Evolutionary conservation across 92 coral and sea anemone genomes (phyloP), one percentile per base, ranked within the genome.

Genomic region (Hydrozoanthus gracilis): DNA sequence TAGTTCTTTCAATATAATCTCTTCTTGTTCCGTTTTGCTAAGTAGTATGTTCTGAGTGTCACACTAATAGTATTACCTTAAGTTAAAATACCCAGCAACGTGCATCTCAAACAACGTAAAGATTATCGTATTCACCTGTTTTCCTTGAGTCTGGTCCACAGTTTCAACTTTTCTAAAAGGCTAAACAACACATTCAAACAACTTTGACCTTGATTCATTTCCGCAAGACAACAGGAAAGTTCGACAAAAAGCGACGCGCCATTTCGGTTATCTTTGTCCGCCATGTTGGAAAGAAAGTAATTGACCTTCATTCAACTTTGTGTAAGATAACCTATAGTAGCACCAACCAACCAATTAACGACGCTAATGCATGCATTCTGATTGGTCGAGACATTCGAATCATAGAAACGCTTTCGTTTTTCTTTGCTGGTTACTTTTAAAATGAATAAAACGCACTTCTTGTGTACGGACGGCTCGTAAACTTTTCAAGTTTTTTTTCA

Each of bases 141-240:
- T n/a, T 78, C 72, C 72, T 80, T 67, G 4, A 47, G 71, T 79
- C 66, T 78, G 12, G 90, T 75, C 90, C 90, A 82, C 67, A 86
- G 20, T 70, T 93, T 93, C 15, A 93, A 83, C 65, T 86, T 71
- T 8, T 91, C 89, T 17, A 91, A 82, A 15, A 51, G 12, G 20
- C 44, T 50, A 58, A 70, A 80, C 11, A 76, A 6, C 51, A 71
- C 89, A 60, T n/a, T 84, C 94, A 91, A 91, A 15, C 60, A 9
- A 9, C 15, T 51, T 64, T 17, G 6, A 8, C 39, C 73, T 3
- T 3, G 48, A 14, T 62, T 16, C 35, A n/a, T 50, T 80, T 80
- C 73, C 5, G 17, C 16, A 46, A 80, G 45, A 18, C 2, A 80
- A 47, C 14, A 10, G 73, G 60, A 48, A 65, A 80, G 58, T 27